phyloP scores from a whole-genome alignment of 92 coral and sea anemone genomes.

The Siderastrea siderea region DNA sequence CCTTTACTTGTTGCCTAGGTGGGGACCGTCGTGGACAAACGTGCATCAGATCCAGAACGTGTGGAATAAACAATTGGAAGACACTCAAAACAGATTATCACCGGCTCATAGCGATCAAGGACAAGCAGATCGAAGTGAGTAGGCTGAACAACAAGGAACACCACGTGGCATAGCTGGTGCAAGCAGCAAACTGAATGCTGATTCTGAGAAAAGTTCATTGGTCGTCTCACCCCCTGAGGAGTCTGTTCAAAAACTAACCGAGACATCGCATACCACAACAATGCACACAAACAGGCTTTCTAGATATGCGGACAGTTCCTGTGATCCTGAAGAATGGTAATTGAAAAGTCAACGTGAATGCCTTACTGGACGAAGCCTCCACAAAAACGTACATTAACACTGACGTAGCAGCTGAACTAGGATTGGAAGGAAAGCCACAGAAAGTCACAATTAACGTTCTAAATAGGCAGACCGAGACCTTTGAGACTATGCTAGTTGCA shows the following conservation, averaged over 20 bases:
- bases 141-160: not conserved
- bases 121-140: too few relatives aligned
- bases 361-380: slow-evolving; percentile 65
- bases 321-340: slow-evolving; percentile 51
- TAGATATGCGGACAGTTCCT: slow-evolving; percentile 49
- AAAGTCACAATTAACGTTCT: slow-evolving; percentile 48
- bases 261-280: too few relatives aligned
- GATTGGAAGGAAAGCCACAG: slow-evolving; percentile 38
- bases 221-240: not conserved
- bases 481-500: slow-evolving; percentile 8
- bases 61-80: too few relatives aligned
- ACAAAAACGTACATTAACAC: slow-evolving; percentile 40
- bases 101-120: too few relatives aligned
- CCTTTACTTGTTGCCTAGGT: too few relatives aligned
- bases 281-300: not conserved
- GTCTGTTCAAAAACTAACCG: not conserved
- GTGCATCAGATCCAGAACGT: too few relatives aligned
- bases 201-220: not conserved
- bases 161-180: not conserved
- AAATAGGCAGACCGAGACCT: slow-evolving; percentile 7
- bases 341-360: slow-evolving; percentile 50
- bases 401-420: slow-evolving; percentile 63
- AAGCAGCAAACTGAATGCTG: not conserved
- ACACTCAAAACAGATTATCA: too few relatives aligned
- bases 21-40: too few relatives aligned